A percentile compares a stretch with the other conserved stretches of the same genome.
Conservation (phyloP, 1,140 invertebrate genomes). For the Drosophila littoralis region DNA sequence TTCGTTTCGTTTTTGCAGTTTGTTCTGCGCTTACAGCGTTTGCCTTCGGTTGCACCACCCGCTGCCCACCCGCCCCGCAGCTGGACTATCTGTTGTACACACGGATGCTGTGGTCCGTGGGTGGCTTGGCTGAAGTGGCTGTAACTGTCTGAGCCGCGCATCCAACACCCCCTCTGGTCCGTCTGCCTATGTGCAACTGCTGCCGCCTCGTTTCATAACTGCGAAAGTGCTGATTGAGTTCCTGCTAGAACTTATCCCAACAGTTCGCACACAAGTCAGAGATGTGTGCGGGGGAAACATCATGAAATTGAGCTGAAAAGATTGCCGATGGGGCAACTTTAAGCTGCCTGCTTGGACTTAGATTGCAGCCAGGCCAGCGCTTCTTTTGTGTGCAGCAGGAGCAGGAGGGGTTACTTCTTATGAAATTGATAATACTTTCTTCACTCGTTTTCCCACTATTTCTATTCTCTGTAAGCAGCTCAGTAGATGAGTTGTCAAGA, state of each 20-base stretch:
- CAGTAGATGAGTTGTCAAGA: no score
- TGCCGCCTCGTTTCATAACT: constrained; percentile 36
- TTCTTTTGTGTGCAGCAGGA: no score
- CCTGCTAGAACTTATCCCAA: constrained; percentile 38
- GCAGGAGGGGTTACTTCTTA: no score
- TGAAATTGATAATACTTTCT: no score
- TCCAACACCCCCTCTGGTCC: not conserved
- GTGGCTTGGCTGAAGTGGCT: no score
- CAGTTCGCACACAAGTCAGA: constrained; percentile 11
- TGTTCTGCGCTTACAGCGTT: constrained; percentile 52
- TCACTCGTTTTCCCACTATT: no score
- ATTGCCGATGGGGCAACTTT: not conserved
- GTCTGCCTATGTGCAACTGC: constrained; percentile 21
- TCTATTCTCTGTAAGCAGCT: no score
- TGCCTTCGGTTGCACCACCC: constrained; percentile 32
- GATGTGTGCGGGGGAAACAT: constrained; percentile 5
- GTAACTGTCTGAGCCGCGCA: not conserved
- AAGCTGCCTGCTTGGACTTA: not conserved
- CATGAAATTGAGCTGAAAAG: constrained; percentile 39
- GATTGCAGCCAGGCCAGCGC: not conserved
- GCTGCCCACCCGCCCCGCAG: not conserved
- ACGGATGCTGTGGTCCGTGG: no score
- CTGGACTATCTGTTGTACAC: not conserved
- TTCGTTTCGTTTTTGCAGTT: constrained; percentile 41
- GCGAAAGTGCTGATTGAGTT: constrained; percentile 49